Base-by-base conservation (phyloP, 1,140 invertebrate species). In the Leptinotarsa lineolata region DNA sequence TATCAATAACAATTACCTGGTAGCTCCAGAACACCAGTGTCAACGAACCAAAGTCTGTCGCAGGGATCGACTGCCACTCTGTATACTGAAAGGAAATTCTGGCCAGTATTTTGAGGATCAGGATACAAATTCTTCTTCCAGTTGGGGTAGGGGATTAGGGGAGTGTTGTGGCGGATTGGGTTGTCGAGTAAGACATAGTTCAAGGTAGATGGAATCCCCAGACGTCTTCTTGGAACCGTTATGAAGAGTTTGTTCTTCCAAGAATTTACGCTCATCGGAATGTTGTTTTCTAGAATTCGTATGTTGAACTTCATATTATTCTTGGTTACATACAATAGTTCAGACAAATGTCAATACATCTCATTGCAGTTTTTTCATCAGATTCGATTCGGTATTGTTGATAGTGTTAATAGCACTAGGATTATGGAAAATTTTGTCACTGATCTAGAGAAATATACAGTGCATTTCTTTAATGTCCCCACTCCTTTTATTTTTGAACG, bases 11-110 rank as follows among this genome's bases (percentile, higher is more conserved):
- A 68, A 54, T 75, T 75, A 84, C 83, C 81, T 58, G 78, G 78
- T 30, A 84, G 88, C 76, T 91, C 89, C 22, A 89, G 78, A 3
- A 88, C 83, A 12, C 92, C 92, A 15, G 90, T 92, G 78, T 93
- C 92, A 6, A 93, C 87, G 78, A 90, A 89, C 92, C 92, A 93
- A 2, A 93, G 83, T 18, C 92, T 83, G 63, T 89, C 87, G 73
- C 92, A 93, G 0, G 79, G 83, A 80, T 93, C 92, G 13, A 91
- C 85, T 20, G 88, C 88, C 2, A 90, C 86, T 24, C 92, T 84
- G 75, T 93, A 92, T 3, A 92, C 89, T 4, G 88, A 92, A 1
- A 92, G 85, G 1, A 92, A 45, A 78, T 85, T 80, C 54, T 79
- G 65, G n/a, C 44, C 44, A 12, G 15, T 65, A 44, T 66, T 61